Evolutionary conservation across 35 echinoderm and acorn worm genomes (phyloP).

Genomic region (Ophiothrix spiculata): DNA sequence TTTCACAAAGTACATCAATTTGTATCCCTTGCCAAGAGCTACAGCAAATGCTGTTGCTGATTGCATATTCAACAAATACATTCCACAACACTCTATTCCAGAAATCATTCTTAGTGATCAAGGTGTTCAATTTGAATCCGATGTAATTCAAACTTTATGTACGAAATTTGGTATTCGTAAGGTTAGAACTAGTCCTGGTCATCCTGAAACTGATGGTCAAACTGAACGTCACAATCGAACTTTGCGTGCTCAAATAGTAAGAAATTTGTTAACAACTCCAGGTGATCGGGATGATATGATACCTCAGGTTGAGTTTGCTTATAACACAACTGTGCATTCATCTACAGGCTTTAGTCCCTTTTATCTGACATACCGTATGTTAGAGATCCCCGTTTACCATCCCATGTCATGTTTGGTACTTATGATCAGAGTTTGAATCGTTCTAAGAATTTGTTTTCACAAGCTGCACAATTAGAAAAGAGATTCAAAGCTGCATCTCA

Average conservation of each 20-base stretch:
- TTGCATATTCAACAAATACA: no score
- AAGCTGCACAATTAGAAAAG: not conserved
- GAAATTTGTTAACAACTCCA: not conserved
- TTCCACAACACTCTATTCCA: no score
- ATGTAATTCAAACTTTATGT: not conserved
- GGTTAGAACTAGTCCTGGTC: constrained; percentile 16
- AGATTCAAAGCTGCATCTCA: constrained; percentile 15
- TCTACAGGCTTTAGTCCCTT: constrained; percentile 28
- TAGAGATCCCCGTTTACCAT: constrained; percentile 3
- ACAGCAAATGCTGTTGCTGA: no score
- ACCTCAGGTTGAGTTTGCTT: constrained; percentile 16
- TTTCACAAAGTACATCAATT: no score
- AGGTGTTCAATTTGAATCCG: constrained; percentile 35
- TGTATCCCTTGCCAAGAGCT: no score
- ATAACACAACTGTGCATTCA: constrained; percentile 31
- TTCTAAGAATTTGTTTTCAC: not conserved
- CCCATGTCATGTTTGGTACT: not conserved
- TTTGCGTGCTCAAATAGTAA: not conserved
- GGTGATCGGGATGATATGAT: not conserved
- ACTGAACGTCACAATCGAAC: not conserved
- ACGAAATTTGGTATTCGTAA: not conserved
- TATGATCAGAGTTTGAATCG: not conserved
- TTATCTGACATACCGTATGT: constrained; percentile 28
- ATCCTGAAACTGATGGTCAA: constrained; percentile 9
- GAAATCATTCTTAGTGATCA: constrained; percentile 38